Conservation (phyloP, 2,888 invertebrate genomes). For the Ophioninae sp. region DNA sequence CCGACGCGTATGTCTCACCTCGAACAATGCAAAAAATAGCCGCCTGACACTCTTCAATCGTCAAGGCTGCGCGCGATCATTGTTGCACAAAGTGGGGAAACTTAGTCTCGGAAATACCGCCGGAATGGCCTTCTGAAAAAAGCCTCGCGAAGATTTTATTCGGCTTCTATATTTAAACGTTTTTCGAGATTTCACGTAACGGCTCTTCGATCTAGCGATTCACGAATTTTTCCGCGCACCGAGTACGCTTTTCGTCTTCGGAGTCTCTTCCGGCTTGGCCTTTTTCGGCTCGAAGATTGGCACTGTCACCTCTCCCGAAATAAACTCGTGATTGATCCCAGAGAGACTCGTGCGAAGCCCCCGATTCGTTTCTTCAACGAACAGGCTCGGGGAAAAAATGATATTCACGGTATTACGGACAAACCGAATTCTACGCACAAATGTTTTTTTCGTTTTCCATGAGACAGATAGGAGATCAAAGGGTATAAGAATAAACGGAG, state of each 20-base stretch:
- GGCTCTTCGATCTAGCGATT: background rate
- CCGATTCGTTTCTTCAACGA: conserved; percentile 22
- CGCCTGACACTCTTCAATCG: conserved; percentile 12
- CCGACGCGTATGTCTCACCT: conserved; percentile 8
- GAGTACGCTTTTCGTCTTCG: conserved; percentile 9
- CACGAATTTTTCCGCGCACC: conserved; percentile 9
- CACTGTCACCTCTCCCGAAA: conserved; percentile 56
- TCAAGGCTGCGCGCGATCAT: conserved; percentile 34
- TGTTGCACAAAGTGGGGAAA: conserved; percentile 20
- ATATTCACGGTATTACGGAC: conserved; percentile 29
- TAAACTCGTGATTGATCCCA: conserved; percentile 27
- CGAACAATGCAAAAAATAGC: conserved; percentile 20
- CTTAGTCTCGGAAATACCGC: conserved; percentile 1
- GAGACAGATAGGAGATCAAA: conserved; percentile 22
- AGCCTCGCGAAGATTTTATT: conserved; percentile 24
- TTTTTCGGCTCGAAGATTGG: conserved; percentile 45
- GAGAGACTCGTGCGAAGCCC: background rate
- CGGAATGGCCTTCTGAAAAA: background rate
- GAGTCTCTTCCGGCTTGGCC: conserved; percentile 28
- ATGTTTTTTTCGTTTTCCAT: conserved; percentile 9
- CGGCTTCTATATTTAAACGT: conserved; percentile 36
- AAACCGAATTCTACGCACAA: background rate
- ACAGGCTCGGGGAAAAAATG: background rate
- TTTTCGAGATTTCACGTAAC: background rate
- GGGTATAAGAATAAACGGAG: conserved; percentile 7